Evolutionary conservation across 1,140 invertebrate genomes (phyloP).

Genomic region (Cydia splendana): DNA sequence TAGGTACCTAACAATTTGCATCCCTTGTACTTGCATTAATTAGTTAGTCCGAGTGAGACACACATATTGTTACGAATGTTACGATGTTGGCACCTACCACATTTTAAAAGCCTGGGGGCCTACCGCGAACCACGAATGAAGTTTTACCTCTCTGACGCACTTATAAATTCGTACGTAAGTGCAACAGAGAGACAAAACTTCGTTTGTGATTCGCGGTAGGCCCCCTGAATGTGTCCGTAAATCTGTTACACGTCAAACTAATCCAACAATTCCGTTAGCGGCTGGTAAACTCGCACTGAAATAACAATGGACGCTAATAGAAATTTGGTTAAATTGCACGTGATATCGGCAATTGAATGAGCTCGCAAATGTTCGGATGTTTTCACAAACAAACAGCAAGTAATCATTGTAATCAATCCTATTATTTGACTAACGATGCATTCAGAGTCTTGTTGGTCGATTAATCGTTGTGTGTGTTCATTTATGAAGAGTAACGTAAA

Average conservation of each 20-base stretch:
- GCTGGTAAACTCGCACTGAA: slow-evolving; percentile 23
- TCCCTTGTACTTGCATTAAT: too few relatives aligned
- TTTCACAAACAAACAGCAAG: slow-evolving; percentile 22
- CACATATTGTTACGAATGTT: too few relatives aligned
- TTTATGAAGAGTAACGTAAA: not conserved
- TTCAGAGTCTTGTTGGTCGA: not conserved
- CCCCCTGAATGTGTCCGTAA: not conserved
- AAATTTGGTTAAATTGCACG: slow-evolving; percentile 27
- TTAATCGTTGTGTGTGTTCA: not conserved
- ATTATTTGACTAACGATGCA: slow-evolving; percentile 25
- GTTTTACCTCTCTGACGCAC: too few relatives aligned
- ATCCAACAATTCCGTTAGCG: not conserved
- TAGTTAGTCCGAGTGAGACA: too few relatives aligned
- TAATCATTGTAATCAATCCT: slow-evolving; percentile 29
- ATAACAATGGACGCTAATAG: slow-evolving; percentile 22
- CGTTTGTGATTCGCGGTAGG: too few relatives aligned
- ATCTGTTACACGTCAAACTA: not conserved
- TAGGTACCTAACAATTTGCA: too few relatives aligned
- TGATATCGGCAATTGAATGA: slow-evolving; percentile 22
- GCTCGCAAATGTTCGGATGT: slow-evolving; percentile 7
- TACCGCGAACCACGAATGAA: too few relatives aligned
- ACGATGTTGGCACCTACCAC: too few relatives aligned
- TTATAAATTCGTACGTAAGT: too few relatives aligned
- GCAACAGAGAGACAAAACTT: too few relatives aligned
- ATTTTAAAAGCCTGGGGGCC: too few relatives aligned